Percentiles rank a stretch among this genome's conserved stretches.
These are phyloP conservation scores for Busseola fusca DNA, from an alignment of 2,888 invertebrate genomes.

Conservation along the genomic window DNA sequence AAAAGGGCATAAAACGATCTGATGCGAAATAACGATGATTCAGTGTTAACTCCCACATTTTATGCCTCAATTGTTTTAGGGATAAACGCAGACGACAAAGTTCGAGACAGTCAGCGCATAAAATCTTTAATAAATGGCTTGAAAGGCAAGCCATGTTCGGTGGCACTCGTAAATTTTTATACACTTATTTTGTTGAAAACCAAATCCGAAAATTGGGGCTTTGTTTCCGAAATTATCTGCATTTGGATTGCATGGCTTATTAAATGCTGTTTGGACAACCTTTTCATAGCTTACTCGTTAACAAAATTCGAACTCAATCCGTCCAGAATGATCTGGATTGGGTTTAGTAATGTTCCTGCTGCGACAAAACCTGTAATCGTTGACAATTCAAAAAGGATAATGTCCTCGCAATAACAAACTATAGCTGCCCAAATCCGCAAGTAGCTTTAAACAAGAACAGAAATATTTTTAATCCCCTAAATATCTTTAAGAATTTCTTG, in stretches of 20 bases:
- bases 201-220: conserved; percentile 41
- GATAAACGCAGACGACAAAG: conserved; percentile 49
- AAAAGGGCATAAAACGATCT: conserved; percentile 24
- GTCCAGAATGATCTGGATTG: conserved; percentile 17
- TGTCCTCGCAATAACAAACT: conserved; percentile 1
- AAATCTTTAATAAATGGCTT: conserved; percentile 45
- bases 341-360: conserved; percentile 5
- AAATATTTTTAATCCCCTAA: conserved; percentile 14
- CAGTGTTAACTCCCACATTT: conserved; percentile 50
- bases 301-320: conserved; percentile 26
- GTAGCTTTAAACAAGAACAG: neutral
- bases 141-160: conserved; percentile 43
- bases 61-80: conserved; percentile 55
- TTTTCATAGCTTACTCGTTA: neutral
- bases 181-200: conserved; percentile 34
- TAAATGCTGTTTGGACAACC: neutral
- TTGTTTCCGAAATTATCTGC: conserved; percentile 22
- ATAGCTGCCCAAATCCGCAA: conserved; percentile 10
- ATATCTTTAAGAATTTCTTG: conserved; percentile 3
- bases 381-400: conserved; percentile 21
- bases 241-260: conserved; percentile 11
- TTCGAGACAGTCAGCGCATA: conserved; percentile 45
- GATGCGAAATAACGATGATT: conserved; percentile 28
- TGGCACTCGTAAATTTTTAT: conserved; percentile 53
- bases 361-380: conserved; percentile 15